Evolutionary conservation across 2,888 invertebrate species (phyloP), one percentile per base, ranked within the genome.

Genomic region (Drosophila anceps): DNA sequence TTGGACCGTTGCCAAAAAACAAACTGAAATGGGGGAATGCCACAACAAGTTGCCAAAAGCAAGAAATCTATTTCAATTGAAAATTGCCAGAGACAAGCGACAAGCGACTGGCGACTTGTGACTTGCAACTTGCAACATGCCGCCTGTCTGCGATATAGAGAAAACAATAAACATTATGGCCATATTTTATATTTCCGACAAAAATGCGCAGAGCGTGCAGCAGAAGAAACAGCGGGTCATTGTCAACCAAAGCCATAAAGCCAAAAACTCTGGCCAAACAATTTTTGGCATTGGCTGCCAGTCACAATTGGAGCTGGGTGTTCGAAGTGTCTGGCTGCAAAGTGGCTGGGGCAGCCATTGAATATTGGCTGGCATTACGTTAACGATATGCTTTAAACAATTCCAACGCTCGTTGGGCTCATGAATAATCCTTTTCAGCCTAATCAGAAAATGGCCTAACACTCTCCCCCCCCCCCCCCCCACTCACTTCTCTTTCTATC

Each of bases 121-220:
- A 29, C 57, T 31, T 43, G 43, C 57, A 24, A 12, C 44, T 33
- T 44, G 55, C 68, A 58, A 65, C 65, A 57, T 55, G 59, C 29
- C 37, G 39, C 31, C 31, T 61, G 67, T 76, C 44, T 58, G 39
- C 64, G 37, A 54, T 41, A 57, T 41, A 44, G 58, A 35, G 79
- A 76, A 81, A 82, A 84, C 87, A 72, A 78, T 84, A 86, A 90
- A 84, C 84, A 89, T 87, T 85, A 82, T 72, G 81, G 81, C 72
- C 78, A 87, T 91, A 90, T 88, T 91, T 90, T 82, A 88, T 90
- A 84, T 82, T 86, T 84, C 69, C 81, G 76, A 77, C 78, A 64
- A 78, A 66, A 27, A 6, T 46, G 77, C 60, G 65, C 62, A 44
- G 69, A 44, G 62, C 50, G 64, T 63, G 74, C 79, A 72, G 77